phyloP scores from a whole-genome alignment of 2,797 vertebrate species.

The Apogon hyalosoma region DNA sequence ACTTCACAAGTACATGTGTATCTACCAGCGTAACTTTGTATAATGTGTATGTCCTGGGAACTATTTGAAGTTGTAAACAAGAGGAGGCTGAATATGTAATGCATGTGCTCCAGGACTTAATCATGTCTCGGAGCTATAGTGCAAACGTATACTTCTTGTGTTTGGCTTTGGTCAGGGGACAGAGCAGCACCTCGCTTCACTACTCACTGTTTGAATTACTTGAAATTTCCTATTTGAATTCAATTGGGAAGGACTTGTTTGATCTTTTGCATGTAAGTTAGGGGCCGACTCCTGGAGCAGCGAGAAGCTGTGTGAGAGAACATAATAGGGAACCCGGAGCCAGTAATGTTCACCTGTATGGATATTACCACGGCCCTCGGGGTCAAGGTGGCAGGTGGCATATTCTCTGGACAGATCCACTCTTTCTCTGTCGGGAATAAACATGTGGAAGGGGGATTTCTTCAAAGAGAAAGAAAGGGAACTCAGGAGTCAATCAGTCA shows the following conservation, averaged over 20 bases:
- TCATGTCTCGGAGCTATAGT: conserved; percentile 77
- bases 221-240: conserved; percentile 85
- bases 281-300: conserved; percentile 77
- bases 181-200: conserved; percentile 74
- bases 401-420: conserved; percentile 74
- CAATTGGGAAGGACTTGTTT: conserved; percentile 83
- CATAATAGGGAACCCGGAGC: conserved; percentile 82
- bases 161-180: conserved; percentile 77
- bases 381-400: conserved; percentile 78
- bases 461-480: conserved; percentile 72
- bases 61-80: conserved; percentile 79
- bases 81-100: conserved; percentile 74
- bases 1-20: conserved; percentile 40
- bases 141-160: conserved; percentile 57
- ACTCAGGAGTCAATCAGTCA: conserved; percentile 75
- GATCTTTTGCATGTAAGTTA: conserved; percentile 84
- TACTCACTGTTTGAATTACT: conserved; percentile 81
- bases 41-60: conserved; percentile 61
- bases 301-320: conserved; percentile 70
- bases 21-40: conserved; percentile 39
- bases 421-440: conserved; percentile 72
- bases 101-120: conserved; percentile 73
- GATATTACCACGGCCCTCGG: conserved; percentile 83
- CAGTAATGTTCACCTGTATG: conserved; percentile 84
- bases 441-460: conserved; percentile 62